A percentile compares a stretch with the other conserved stretches of the same genome.
Evolutionary conservation across 2,113 vertebrate species (phyloP).

Genomic region (Aplodontia rufa): DNA sequence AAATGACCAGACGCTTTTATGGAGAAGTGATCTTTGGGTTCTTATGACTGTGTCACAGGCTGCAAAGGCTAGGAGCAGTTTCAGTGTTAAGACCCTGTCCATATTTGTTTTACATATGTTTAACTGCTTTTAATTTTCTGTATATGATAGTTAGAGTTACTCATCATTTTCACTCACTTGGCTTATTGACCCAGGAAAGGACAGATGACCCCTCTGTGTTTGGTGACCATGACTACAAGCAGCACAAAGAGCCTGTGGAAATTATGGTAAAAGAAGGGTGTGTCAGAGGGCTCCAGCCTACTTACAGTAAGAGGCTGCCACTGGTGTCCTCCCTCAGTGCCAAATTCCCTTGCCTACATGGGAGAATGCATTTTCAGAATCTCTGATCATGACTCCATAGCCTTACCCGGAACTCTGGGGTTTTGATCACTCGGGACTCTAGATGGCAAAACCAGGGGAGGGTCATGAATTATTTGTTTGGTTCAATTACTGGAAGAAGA

Average conservation of each 20-base stretch:
- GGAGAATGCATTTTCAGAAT: background rate
- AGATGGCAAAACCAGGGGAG: background rate
- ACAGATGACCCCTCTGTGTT: conserved; percentile 49
- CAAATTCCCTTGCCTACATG: background rate
- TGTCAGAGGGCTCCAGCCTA: conserved; percentile 11
- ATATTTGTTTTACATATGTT: background rate
- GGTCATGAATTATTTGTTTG: conserved; percentile 22
- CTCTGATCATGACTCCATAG: background rate
- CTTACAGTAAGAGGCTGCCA: background rate
- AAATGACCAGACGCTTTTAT: conserved; percentile 35
- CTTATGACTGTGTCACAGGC: conserved; percentile 20
- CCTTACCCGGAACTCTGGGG: background rate
- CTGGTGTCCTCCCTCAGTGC: background rate
- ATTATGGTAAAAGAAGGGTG: conserved; percentile 1
- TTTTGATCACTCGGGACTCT: background rate
- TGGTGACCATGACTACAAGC: conserved; percentile 61
- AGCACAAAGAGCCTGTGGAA: conserved; percentile 58
- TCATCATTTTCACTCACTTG: conserved; percentile 55
- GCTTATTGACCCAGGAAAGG: conserved; percentile 64
- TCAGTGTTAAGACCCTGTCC: background rate
- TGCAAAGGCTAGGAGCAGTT: background rate
- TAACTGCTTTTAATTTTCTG: conserved; percentile 26
- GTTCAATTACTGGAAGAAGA: conserved; percentile 45
- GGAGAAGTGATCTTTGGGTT: conserved; percentile 42
- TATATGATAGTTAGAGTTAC: background rate